Conservation (phyloP, 2,888 invertebrate species). For the Bombylius discolor region DNA sequence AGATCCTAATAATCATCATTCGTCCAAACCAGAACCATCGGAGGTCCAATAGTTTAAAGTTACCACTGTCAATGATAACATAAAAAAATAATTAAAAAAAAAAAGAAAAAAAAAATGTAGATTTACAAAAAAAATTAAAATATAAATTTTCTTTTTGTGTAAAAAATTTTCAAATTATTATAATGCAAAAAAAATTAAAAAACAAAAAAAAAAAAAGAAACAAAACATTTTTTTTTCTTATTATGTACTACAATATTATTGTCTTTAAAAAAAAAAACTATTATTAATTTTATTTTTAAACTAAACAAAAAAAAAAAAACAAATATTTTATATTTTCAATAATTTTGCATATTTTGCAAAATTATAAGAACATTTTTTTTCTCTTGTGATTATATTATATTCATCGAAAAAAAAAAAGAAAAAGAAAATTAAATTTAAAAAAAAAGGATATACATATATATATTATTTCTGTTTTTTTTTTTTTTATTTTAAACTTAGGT, state of each 20-base stretch:
- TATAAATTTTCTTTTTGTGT: neutral
- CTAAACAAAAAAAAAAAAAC: too few species aligned
- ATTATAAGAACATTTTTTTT: too few species aligned
- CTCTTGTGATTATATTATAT: neutral
- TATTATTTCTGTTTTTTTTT: neutral
- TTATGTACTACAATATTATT: too few species aligned
- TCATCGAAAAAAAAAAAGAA: neutral
- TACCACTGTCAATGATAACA: neutral
- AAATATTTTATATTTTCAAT: too few species aligned
- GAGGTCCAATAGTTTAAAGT: constrained; percentile 57
- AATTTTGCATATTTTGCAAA: too few species aligned
- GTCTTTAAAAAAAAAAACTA: too few species aligned
- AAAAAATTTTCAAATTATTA: neutral
- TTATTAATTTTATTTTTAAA: too few species aligned
- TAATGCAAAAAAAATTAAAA: neutral
- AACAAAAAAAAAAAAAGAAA: neutral
- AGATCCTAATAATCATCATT: constrained; percentile 71
- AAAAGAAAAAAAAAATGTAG: neutral
- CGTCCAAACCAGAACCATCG: constrained; percentile 66
- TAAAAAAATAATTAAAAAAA: too few species aligned
- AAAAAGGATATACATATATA: neutral
- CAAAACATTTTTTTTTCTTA: neutral
- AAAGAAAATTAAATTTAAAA: neutral
- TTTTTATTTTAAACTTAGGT: neutral
- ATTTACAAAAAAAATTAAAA: neutral